Evolutionary conservation across 1,140 invertebrate genomes (phyloP).

Genomic region (Drosophila ironensis): DNA sequence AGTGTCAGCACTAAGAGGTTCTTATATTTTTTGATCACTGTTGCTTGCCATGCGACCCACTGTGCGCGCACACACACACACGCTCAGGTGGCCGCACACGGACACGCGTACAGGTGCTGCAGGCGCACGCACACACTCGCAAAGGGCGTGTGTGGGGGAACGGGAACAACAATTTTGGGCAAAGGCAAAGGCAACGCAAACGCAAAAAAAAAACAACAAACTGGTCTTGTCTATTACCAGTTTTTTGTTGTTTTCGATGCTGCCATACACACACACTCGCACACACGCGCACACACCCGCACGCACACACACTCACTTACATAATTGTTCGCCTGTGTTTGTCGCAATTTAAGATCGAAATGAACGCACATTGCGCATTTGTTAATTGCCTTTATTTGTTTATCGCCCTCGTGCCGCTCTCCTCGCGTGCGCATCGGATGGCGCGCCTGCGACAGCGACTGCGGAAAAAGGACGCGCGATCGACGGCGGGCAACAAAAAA

Average conservation of each 20-base stretch:
- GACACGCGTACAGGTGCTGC: conserved; percentile 32
- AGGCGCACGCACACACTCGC: conserved; percentile 11
- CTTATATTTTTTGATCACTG: background rate
- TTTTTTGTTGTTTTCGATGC: background rate
- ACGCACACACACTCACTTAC: conserved; percentile 62
- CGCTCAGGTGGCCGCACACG: conserved; percentile 9
- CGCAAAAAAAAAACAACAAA: conserved; percentile 24
- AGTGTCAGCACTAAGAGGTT: too few relatives aligned
- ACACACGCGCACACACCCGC: conserved; percentile 21
- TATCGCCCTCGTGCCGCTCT: background rate
- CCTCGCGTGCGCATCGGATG: too few relatives aligned
- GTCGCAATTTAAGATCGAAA: conserved; percentile 29
- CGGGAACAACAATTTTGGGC: conserved; percentile 64
- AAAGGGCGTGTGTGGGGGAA: conserved; percentile 67
- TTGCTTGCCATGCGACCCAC: background rate
- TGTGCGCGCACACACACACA: conserved; percentile 19
- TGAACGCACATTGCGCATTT: conserved; percentile 58
- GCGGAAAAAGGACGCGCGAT: too few relatives aligned
- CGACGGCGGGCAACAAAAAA: conserved; percentile 54
- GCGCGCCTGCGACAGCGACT: too few relatives aligned
- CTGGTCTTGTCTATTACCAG: conserved; percentile 42
- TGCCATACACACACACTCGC: conserved; percentile 32
- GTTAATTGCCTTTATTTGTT: background rate
- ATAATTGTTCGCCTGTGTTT: conserved; percentile 67
- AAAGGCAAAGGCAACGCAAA: conserved; percentile 37